Evolutionary conservation across 2,888 invertebrate genomes (phyloP).

Genomic region (Ethmia dodecea): DNA sequence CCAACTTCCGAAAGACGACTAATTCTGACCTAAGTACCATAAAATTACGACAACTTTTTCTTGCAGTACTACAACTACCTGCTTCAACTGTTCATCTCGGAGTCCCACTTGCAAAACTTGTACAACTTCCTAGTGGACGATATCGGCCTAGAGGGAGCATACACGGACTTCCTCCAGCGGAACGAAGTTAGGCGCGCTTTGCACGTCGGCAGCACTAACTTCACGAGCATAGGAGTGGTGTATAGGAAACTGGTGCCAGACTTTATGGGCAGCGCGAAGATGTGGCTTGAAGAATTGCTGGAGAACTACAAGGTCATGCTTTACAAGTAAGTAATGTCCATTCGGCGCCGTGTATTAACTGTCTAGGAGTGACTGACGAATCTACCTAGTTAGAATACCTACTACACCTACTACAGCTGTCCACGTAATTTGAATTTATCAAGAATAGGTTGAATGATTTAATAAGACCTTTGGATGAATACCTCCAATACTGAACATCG

Average conservation of each 20-base stretch:
- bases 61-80: constrained; percentile 43
- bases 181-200: constrained; percentile 63
- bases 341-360: too few species aligned
- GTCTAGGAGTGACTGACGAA: too few species aligned
- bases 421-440: too few species aligned
- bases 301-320: constrained; percentile 77
- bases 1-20: too few species aligned
- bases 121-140: constrained; percentile 71
- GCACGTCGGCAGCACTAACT: constrained; percentile 72
- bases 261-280: constrained; percentile 77
- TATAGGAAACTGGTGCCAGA: constrained; percentile 70
- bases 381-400: too few species aligned
- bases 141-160: constrained; percentile 51
- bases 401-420: too few species aligned
- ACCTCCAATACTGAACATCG: too few species aligned
- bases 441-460: too few species aligned
- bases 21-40: too few species aligned
- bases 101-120: constrained; percentile 61
- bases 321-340: constrained; percentile 73
- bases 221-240: constrained; percentile 68
- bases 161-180: constrained; percentile 60
- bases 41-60: too few species aligned
- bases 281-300: constrained; percentile 71
- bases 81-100: constrained; percentile 55
- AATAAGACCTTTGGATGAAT: too few species aligned